Conservation (phyloP, 2,888 invertebrate genomes). For the Microchrysa polita region DNA sequence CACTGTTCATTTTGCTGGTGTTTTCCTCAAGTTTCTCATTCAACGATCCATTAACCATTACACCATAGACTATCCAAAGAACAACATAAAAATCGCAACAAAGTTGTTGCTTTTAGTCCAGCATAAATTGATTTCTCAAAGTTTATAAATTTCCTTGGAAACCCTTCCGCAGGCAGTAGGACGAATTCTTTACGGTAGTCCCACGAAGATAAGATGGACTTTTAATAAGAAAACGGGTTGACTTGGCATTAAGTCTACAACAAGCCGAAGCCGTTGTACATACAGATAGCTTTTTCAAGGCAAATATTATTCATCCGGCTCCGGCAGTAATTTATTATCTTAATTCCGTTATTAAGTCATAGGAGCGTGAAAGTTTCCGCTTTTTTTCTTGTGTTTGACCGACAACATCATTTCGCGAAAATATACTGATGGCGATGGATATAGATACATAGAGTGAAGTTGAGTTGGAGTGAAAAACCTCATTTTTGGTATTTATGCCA, state of each 20-base stretch:
- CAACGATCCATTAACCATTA: conserved; percentile 6
- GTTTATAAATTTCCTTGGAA: not conserved
- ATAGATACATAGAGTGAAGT: not conserved
- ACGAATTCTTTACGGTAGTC: not conserved
- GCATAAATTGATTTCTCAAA: not conserved
- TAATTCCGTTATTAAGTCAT: conserved; percentile 5
- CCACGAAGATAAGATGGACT: not conserved
- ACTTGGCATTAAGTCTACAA: not conserved
- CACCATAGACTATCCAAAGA: not conserved
- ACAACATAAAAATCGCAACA: not conserved
- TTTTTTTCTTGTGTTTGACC: not conserved
- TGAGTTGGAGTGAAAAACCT: not conserved
- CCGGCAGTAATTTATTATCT: conserved; percentile 9
- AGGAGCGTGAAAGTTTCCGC: not conserved
- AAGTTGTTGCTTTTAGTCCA: not conserved
- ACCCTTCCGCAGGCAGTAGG: not conserved
- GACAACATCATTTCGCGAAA: not conserved
- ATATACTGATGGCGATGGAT: too few relatives aligned
- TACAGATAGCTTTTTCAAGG: too few relatives aligned
- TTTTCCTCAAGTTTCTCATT: not conserved
- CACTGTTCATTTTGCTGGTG: not conserved
- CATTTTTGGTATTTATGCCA: not conserved
- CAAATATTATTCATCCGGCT: conserved; percentile 10
- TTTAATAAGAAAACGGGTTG: conserved; percentile 3
- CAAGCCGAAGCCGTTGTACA: not conserved